A percentile compares a stretch with the other conserved stretches of the same genome.
These are phyloP conservation scores for Tichodroma muraria DNA, from an alignment of 2,113 vertebrate species.

Conservation along the genomic window DNA sequence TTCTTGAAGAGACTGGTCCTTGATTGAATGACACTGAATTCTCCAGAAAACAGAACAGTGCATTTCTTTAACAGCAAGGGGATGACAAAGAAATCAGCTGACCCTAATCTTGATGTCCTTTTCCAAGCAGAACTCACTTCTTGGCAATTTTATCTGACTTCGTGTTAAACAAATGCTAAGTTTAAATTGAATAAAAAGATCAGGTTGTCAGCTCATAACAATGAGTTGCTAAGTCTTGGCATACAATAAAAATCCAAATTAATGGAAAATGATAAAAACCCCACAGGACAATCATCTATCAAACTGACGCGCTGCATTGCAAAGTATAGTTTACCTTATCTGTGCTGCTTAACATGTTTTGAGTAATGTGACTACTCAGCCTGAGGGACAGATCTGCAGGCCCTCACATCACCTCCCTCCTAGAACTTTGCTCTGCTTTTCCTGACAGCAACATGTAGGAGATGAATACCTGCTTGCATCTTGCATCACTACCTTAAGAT, in stretches of 20 bases:
- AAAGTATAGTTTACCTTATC: not conserved
- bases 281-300: not conserved
- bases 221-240: not conserved
- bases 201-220: constrained; percentile 2
- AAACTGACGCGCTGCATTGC: not conserved
- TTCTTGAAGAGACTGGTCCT: not conserved
- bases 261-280: constrained; percentile 5
- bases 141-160: not conserved
- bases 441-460: not conserved
- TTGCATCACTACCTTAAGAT: not conserved
- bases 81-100: not conserved
- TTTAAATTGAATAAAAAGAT: not conserved
- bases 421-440: not conserved
- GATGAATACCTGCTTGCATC: not conserved
- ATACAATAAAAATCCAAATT: constrained; percentile 16
- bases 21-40: not conserved
- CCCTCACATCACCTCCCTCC: not conserved
- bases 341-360: not conserved
- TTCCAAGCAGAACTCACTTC: not conserved
- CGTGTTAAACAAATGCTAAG: not conserved
- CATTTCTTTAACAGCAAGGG: not conserved
- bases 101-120: not conserved
- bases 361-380: not conserved
- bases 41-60: not conserved
- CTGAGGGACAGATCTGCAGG: not conserved